Evolutionary conservation across 2,888 invertebrate genomes (phyloP).

Genomic region (Hipparchia semele): DNA sequence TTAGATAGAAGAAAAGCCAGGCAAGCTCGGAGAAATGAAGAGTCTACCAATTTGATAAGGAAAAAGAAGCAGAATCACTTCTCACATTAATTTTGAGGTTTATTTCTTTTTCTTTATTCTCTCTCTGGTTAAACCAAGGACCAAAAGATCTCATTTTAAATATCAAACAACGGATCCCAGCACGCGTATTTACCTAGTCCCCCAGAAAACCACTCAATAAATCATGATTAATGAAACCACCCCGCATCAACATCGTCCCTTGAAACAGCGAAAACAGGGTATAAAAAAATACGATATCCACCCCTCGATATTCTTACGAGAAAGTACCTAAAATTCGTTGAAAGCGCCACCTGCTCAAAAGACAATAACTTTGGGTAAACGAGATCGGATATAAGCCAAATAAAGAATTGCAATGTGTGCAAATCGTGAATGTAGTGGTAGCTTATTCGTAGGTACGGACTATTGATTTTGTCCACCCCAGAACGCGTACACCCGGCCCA

Average conservation of each 20-base stretch:
- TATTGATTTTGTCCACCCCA: constrained; percentile 83
- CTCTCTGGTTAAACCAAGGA: background rate
- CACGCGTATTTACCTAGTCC: constrained; percentile 16
- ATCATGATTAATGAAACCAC: constrained; percentile 34
- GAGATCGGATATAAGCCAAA: constrained; percentile 63
- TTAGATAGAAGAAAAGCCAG: background rate
- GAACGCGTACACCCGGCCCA: constrained; percentile 55
- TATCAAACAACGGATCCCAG: background rate
- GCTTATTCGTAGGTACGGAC: constrained; percentile 72
- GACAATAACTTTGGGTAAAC: constrained; percentile 60
- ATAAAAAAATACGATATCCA: constrained; percentile 30
- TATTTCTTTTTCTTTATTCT: background rate
- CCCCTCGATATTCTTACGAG: constrained; percentile 34
- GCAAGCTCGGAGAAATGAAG: background rate
- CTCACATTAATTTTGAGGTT: no score
- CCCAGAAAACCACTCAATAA: constrained; percentile 28
- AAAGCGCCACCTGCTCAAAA: constrained; percentile 65
- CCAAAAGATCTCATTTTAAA: constrained; percentile 5
- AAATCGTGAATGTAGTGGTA: constrained; percentile 67
- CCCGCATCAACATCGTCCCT: constrained; percentile 21
- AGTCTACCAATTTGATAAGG: no score
- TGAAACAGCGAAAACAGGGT: constrained; percentile 25
- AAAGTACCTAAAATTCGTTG: constrained; percentile 38
- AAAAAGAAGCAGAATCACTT: no score
- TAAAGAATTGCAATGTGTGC: constrained; percentile 77